Evolutionary conservation across 2,888 invertebrate species (phyloP), one percentile per base, ranked within the genome.

Genomic region (Escarpia spicata): DNA sequence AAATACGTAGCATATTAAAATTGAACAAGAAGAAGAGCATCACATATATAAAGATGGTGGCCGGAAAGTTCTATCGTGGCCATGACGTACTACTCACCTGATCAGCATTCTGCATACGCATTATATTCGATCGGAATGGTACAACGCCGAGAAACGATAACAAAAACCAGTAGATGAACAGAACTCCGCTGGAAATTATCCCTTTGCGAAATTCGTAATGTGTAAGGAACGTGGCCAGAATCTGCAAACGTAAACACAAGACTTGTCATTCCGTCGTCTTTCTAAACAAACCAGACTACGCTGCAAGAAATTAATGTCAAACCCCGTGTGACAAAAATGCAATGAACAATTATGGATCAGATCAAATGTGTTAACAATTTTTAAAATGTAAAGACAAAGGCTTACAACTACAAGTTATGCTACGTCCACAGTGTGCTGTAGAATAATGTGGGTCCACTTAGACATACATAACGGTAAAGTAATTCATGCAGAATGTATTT

Each of bases 91-190:
- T 6, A n/a, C 75, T 75, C 26, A 75, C 75, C 75, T 75, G 75
- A 1, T 75, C 75, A n/a, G 26, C 26, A 75, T 75, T 75, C 75
- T 75, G 75, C 75, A 75, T 6, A 75, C 26, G 75, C 19, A 75
- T 19, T 26, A 75, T 26, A 26, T 75, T 75, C 19, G 75, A 75
- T 60, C 93, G 60, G 91, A 93, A 92, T 9, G 92, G 91, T 26
- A 94, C 31, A 60, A 92, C 45, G 10, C 92, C 93, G n/a, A 91
- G 26, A 43, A 94, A 3, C 12, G 93, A 45, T 37, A 91, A 92
- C 31, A 94, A n/a, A 31, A 94, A 44, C 94, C 94, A 94, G 92
- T 93, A 94, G 89, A 94, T 58, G 92, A 93, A 94, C 19, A 94
- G 92, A 6, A 94, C 91, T 3, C 93, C 94, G 9, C 93, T 92